phyloP scores from a whole-genome alignment of 2,888 invertebrate species.

The Stenichneumon culpator region DNA sequence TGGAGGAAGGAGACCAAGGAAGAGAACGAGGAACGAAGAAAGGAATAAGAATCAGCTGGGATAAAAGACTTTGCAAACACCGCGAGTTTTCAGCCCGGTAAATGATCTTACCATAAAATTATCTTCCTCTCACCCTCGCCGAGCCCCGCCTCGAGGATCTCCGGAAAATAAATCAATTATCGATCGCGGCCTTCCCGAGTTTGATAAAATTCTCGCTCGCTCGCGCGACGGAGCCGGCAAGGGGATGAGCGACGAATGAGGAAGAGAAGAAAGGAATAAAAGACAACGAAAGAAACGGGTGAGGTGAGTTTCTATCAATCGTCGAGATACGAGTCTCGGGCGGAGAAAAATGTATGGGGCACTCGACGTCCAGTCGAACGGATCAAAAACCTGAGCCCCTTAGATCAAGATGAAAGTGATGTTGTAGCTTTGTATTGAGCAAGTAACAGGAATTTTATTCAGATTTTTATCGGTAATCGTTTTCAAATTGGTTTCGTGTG shows the following conservation, averaged over 20 bases:
- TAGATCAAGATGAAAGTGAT: too few species aligned
- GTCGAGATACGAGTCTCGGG: not conserved
- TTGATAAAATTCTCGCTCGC: not conserved
- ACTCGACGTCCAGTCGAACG: too few species aligned
- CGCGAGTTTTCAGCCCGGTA: slow-evolving; percentile 13
- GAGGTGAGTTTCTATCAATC: not conserved
- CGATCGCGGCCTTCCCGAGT: not conserved
- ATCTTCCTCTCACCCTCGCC: not conserved
- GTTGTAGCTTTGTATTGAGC: too few species aligned
- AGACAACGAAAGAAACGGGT: too few species aligned
- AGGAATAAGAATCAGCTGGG: slow-evolving; percentile 37
- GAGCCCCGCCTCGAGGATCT: not conserved
- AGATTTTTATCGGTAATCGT: too few species aligned
- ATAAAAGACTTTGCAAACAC: slow-evolving; percentile 55
- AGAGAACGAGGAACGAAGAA: slow-evolving; percentile 5
- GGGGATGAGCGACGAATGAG: not conserved
- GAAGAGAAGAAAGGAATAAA: not conserved
- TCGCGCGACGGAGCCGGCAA: too few species aligned
- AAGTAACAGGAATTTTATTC: too few species aligned
- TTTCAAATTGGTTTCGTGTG: too few species aligned
- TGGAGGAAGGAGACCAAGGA: not conserved
- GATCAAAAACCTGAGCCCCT: too few species aligned
- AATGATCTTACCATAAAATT: slow-evolving; percentile 30
- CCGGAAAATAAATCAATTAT: slow-evolving; percentile 15
- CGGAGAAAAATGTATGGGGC: not conserved